These are phyloP conservation scores for Lagodon rhomboides DNA, from an alignment of 2,797 vertebrate species.

Conservation along the genomic window DNA sequence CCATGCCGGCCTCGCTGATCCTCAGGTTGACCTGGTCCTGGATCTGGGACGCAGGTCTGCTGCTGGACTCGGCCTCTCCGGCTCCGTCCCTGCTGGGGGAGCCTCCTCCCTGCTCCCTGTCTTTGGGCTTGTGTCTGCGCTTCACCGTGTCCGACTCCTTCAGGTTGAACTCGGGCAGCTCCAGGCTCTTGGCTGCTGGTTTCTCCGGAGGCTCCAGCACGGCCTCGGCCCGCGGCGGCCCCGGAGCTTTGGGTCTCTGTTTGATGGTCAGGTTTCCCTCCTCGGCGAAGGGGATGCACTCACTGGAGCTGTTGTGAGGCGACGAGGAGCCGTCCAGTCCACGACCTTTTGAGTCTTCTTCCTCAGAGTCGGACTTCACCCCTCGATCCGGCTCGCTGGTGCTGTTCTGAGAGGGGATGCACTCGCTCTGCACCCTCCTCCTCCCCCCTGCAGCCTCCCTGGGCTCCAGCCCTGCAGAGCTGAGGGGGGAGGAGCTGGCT, in stretches of 20 bases:
- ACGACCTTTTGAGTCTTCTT: slow-evolving; percentile 74
- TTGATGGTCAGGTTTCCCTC: slow-evolving; percentile 98
- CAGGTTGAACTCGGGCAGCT: slow-evolving; percentile 91
- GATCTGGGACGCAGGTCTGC: slow-evolving; percentile 41
- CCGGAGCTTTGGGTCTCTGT: slow-evolving; percentile 91
- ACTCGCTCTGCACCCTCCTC: slow-evolving; percentile 89
- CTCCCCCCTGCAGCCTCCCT: slow-evolving; percentile 63
- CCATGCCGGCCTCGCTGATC: slow-evolving; percentile 73
- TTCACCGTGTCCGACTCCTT: slow-evolving; percentile 97
- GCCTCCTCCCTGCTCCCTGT: slow-evolving; percentile 83
- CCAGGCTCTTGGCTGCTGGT: slow-evolving; percentile 41
- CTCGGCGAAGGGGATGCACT: slow-evolving; percentile 97
- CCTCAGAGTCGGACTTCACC: slow-evolving; percentile 87
- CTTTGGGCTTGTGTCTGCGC: slow-evolving; percentile 91
- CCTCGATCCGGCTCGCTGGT: slow-evolving; percentile 39
- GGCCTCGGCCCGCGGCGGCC: slow-evolving; percentile 76
- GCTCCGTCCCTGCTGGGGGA: slow-evolving; percentile 77
- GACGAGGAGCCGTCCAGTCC: slow-evolving; percentile 79
- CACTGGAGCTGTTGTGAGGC: slow-evolving; percentile 93
- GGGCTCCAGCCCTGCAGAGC: slow-evolving; percentile 21
- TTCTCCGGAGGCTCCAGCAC: slow-evolving; percentile 63
- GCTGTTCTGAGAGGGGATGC: slow-evolving; percentile 31
- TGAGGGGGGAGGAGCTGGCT: slow-evolving; percentile 4
- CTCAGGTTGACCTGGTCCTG: slow-evolving; percentile 60
- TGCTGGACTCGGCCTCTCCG: not conserved